A percentile compares a stretch with the other conserved stretches of the same genome.
phyloP scores from a whole-genome alignment of 1,140 invertebrate species.

The Bilobella aurantiaca region DNA sequence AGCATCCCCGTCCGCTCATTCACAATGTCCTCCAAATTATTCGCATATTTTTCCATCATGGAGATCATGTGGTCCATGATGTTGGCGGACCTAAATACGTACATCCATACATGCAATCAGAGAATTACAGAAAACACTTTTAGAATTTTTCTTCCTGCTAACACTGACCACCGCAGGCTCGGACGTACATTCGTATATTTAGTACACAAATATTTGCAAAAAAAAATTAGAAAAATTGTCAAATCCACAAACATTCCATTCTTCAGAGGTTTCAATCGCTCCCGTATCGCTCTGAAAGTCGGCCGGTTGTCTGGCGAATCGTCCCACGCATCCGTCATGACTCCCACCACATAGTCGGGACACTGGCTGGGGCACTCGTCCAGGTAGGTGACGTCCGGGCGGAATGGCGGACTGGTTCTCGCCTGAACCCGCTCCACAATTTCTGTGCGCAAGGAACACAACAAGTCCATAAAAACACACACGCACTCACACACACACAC shows the following conservation, averaged over 20 bases:
- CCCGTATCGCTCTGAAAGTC: slow-evolving; percentile 67
- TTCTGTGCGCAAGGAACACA: too few relatives aligned
- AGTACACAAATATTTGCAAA: too few relatives aligned
- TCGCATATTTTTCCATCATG: slow-evolving; percentile 90
- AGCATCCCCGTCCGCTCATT: slow-evolving; percentile 74
- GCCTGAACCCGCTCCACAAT: slow-evolving; percentile 68
- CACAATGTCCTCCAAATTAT: slow-evolving; percentile 87
- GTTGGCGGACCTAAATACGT: slow-evolving; percentile 15
- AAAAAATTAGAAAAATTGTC: too few relatives aligned
- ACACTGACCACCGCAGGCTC: too few relatives aligned
- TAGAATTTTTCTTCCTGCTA: too few relatives aligned
- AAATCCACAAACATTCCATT: slow-evolving; percentile 69
- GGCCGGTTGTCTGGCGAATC: slow-evolving; percentile 68
- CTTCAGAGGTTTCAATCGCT: slow-evolving; percentile 72
- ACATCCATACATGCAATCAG: neutral
- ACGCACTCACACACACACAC: too few relatives aligned
- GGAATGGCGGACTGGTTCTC: slow-evolving; percentile 57
- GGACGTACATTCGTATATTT: too few relatives aligned
- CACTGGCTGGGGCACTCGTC: slow-evolving; percentile 53
- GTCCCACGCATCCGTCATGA: slow-evolving; percentile 75
- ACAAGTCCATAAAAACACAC: too few relatives aligned
- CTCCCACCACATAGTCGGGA: slow-evolving; percentile 63
- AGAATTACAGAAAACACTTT: neutral
- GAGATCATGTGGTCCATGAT: slow-evolving; percentile 31
- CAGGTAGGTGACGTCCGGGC: slow-evolving; percentile 59